A percentile compares a stretch with the other conserved stretches of the same genome.
Conservation (phyloP, 2,797 vertebrate species). For the Channa striata region DNA sequence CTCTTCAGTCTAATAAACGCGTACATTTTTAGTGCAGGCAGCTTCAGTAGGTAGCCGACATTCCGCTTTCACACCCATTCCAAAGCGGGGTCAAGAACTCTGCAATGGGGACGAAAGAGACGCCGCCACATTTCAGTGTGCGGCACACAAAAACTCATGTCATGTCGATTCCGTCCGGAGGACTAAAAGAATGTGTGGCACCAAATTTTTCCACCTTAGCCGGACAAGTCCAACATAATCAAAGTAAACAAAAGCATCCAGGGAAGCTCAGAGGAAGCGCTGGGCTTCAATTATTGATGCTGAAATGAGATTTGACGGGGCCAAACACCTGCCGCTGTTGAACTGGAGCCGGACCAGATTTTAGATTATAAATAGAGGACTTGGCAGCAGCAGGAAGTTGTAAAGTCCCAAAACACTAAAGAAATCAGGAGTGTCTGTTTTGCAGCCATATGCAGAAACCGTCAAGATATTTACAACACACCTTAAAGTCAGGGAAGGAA, state of each 20-base stretch:
- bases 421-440: constrained; percentile 24
- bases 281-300: constrained; percentile 37
- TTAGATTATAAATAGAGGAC: constrained; percentile 20
- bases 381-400: constrained; percentile 10
- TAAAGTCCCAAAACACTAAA: constrained; percentile 21
- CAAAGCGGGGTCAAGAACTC: not conserved
- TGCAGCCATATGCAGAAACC: constrained; percentile 9
- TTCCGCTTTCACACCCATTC: too few species aligned
- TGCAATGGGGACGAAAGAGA: not conserved
- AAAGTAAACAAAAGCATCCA: constrained; percentile 15
- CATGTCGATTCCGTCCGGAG: not conserved
- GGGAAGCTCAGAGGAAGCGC: constrained; percentile 5
- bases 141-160: not conserved
- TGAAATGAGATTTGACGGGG: constrained; percentile 26
- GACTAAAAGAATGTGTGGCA: too few species aligned
- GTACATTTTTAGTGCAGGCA: too few species aligned
- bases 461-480: not conserved
- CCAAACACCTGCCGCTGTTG: constrained; percentile 39
- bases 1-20: too few species aligned
- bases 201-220: constrained; percentile 16
- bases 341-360: constrained; percentile 36
- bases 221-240: constrained; percentile 1
- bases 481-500: not conserved
- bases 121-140: not conserved
- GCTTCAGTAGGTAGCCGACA: too few species aligned